Evolutionary conservation across 2,113 vertebrate genomes (phyloP).

Genomic region (Oenanthe oenanthe): DNA sequence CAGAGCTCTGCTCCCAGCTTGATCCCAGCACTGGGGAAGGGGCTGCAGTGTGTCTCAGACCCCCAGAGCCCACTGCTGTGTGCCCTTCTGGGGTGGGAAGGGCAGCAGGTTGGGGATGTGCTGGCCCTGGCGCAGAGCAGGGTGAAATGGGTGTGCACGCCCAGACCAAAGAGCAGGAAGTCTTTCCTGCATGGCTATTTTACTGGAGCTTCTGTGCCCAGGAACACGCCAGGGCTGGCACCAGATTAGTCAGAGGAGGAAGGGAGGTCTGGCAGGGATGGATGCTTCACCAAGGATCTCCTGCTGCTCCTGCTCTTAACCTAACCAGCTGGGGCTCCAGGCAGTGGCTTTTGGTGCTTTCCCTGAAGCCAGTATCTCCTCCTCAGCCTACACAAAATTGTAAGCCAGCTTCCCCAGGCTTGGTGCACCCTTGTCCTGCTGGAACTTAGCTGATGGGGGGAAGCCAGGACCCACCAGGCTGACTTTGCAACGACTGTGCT

Average conservation of each 20-base stretch:
- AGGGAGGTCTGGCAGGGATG: not conserved
- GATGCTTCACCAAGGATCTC: not conserved
- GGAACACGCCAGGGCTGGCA: not conserved
- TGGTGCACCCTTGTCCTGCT: not conserved
- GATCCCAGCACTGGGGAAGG: not conserved
- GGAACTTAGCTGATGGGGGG: not conserved
- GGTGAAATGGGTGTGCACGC: rapidly evolving
- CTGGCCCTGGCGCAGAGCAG: rapidly evolving
- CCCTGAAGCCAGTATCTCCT: not conserved
- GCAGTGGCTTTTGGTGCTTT: not conserved
- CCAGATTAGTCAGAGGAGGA: not conserved
- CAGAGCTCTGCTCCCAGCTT: constrained; percentile 18
- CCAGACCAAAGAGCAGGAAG: not conserved
- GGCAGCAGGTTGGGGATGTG: not conserved
- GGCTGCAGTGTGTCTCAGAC: not conserved
- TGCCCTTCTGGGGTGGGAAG: not conserved
- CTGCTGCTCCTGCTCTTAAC: not conserved
- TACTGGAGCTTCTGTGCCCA: not conserved
- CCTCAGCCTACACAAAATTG: not conserved
- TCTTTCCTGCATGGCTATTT: not conserved
- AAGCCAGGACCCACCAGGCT: not conserved
- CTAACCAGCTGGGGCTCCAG: not conserved
- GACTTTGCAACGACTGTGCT: not conserved
- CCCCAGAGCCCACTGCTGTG: not conserved
- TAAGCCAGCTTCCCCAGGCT: not conserved